Evolutionary conservation across 2,113 vertebrate genomes (phyloP), one percentile per base, ranked within the genome.

Genomic region (Shinisaurus crocodilurus): DNA sequence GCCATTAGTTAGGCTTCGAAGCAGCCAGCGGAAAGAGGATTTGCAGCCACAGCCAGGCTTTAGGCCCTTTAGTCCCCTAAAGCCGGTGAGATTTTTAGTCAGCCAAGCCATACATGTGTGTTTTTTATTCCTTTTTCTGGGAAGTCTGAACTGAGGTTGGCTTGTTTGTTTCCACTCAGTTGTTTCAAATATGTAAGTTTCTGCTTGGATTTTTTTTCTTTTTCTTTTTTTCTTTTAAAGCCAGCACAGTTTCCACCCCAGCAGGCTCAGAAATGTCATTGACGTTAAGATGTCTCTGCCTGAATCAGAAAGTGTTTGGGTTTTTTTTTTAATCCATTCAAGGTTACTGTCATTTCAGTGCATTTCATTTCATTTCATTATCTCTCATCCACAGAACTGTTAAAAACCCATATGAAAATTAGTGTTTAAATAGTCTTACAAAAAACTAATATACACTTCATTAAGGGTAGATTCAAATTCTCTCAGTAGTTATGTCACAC

Each of bases 401-500:
- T 91, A 88, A 90, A 85, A 88, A 87, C 67, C 84, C 45, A 81
- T 67, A 86, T 50, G 45, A 29, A 89, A 90, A 94, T 88, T 43
- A 86, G 6, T 87, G 76, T 92, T 92, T 88, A 90, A 91, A 91
- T 90, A 88, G 60, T 80, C 57, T 88, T 88, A 77, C 67, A 87
- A 87, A 92, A 88, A 95, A n/a, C 77, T 70, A 88, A 90, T 82
- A 88, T 43, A 45, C 43, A 86, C 65, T 90, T 92, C 86, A 87
- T 95, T 93, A 93, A 90, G 82, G 82, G 74, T 80, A 70, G 50
- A 88, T 88, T 91, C 34, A 79, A 87, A 87, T 87, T 37, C 69
- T 85, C 6, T 40, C 65, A 89, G 75, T 88, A 81, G 34, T 40
- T 23, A 50, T 88, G 81, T 43, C 18, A 82, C 34, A 4, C 16